Evolutionary conservation across 2,888 invertebrate genomes (phyloP), one percentile per base, ranked within the genome.

Genomic region (Zhengitettix transpicula): DNA sequence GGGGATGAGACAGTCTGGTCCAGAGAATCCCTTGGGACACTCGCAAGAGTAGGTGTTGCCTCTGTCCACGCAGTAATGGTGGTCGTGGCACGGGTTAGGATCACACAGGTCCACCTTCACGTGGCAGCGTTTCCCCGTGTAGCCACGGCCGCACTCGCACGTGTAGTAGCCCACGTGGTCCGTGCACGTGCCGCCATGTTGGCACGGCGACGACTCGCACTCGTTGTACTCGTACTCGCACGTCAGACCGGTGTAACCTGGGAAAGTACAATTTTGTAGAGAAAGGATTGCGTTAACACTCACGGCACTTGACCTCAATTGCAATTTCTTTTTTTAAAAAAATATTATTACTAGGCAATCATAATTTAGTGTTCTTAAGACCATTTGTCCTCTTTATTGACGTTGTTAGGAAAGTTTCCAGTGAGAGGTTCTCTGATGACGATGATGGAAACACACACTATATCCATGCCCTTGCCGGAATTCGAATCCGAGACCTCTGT

Each of bases 181-280:
- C 61, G 81, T 83, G 74, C 87, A 87, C 53, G 84, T 83, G 65
- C 86, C 87, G 54, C 82, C 83, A 71, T 87, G 84, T 60, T 78
- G 77, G 71, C 87, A 87, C 53, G 87, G 87, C 61, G 83, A 82
- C 64, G 84, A 84, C 70, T 83, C 83, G 70, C 87, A 87, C 72
- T 86, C 85, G 71, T 87, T 83, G 74, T 84, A 85, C 69, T 85
- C 84, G 69, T 83, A 76, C 70, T 86, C 84, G 69, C 87, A 87
- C 65, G 80, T 81, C 63, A 81, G 81, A 16, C 87, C 87, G 5
- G 85, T 84, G 71, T 82, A 87, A 42, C 85, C 85, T 82, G 69
- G 11, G 67, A 47, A 12, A 28, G 2, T 28, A 28, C 7, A 28
- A 28, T 28, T 28, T 5, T 7, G 7, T 28, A 7, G 3, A 28